These are phyloP conservation scores for Tarsius wallacei DNA, from an alignment of 2,797 vertebrate genomes.

Conservation along the genomic window DNA sequence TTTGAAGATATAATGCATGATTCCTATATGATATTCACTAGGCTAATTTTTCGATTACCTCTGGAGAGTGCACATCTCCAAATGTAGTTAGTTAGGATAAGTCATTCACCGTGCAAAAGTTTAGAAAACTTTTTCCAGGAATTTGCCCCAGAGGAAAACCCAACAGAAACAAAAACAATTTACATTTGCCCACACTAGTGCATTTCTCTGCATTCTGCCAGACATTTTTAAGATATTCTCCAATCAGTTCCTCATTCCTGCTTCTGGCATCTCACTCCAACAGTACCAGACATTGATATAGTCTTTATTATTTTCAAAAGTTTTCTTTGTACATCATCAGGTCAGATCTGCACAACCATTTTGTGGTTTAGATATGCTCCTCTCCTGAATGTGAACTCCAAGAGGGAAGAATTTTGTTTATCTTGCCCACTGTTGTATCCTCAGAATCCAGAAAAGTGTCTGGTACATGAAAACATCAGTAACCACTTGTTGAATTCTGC, in stretches of 20 bases:
- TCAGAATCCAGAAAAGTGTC: neutral
- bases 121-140: slow-evolving; percentile 69
- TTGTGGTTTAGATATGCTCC: neutral
- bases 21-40: slow-evolving; percentile 27
- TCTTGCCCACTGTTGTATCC: neutral
- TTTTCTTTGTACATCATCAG: neutral
- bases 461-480: neutral
- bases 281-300: neutral
- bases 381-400: neutral
- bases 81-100: slow-evolving; percentile 44
- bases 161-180: slow-evolving; percentile 68
- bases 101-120: slow-evolving; percentile 28
- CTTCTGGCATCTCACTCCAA: slow-evolving; percentile 6
- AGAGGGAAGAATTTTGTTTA: neutral
- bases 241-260: slow-evolving; percentile 28
- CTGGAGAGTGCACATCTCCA: slow-evolving; percentile 46
- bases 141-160: slow-evolving; percentile 65
- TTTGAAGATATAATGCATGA: neutral
- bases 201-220: slow-evolving; percentile 5
- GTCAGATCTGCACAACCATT: neutral
- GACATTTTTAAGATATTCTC: slow-evolving; percentile 59
- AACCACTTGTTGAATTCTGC: neutral
- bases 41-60: slow-evolving; percentile 37
- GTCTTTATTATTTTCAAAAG: neutral
- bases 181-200: slow-evolving; percentile 4